phyloP scores from a whole-genome alignment of 2,797 vertebrate species.

The Pantherophis vulpinus region DNA sequence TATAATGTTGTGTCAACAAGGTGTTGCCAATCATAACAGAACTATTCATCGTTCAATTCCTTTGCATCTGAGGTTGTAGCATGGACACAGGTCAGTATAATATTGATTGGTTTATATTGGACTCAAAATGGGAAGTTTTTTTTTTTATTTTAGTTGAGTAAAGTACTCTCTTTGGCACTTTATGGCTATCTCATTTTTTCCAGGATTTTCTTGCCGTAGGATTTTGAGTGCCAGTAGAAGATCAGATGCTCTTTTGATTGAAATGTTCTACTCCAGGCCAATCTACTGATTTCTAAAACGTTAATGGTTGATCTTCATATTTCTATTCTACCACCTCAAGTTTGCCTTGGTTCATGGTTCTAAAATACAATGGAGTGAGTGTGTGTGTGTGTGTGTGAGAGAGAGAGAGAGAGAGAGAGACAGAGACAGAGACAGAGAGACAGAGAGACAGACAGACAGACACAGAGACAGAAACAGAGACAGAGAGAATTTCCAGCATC shows the following conservation, averaged over 20 bases:
- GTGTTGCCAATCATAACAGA: background rate
- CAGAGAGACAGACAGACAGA: no score
- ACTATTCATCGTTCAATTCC: background rate
- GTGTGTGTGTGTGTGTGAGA: no score
- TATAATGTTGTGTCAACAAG: background rate
- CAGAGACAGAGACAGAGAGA: no score
- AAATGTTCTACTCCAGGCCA: background rate
- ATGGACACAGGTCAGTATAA: background rate
- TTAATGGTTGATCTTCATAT: background rate
- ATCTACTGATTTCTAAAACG: background rate
- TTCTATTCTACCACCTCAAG: background rate
- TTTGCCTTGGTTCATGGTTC: background rate
- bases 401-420: no score
- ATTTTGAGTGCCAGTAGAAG: background rate
- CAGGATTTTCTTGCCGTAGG: background rate
- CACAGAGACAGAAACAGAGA: no score
- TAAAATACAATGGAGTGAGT: background rate
- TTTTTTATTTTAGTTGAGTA: background rate
- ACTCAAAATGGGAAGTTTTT: background rate
- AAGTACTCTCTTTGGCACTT: background rate
- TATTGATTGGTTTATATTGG: background rate
- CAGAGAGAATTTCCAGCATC: background rate
- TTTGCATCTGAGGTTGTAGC: background rate
- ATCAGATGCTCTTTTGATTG: background rate
- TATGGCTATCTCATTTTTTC: background rate